Evolutionary conservation across 2,888 invertebrate genomes (phyloP), one percentile per base, ranked within the genome.

Genomic region (Hipparchia semele): DNA sequence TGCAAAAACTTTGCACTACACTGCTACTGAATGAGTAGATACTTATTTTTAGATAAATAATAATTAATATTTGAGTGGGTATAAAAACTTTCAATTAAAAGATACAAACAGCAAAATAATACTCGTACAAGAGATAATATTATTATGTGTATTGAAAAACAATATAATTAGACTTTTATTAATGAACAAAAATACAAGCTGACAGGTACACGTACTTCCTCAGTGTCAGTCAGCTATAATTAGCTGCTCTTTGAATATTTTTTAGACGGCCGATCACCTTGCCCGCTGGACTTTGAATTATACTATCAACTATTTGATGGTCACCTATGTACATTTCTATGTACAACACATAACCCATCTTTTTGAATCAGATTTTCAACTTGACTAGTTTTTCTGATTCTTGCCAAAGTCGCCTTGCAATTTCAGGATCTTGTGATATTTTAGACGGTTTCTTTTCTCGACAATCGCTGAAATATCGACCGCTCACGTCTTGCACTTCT

Each of bases 401-500:
- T 64, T 86, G 77, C 96, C 96, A 97, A 53, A 97, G 84, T 88
- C 94, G 95, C 77, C 91, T 93, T 0, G 95, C 95, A 69, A 94
- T 81, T 12, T 90, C 87, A 39, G 89, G 86, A 80, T 96, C 94
- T 77, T 89, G 86, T 0, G 95, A 95, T 71, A 91, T 81, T 58
- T 91, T 90, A 0, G 95, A 91, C n/a, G 95, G 90, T 66, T 91
- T 89, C 46, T 82, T 86, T 79, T 94, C 90, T 72, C 90, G 86
- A 79, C 95, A 95, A 79, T 96, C 94, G 77, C 95, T 95, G 80
- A 96, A 96, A 85, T 96, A 96, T 85, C 94, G 94, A 60, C 97
- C 97, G 69, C 94, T 94, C 6, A 95, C 90, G 72, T 94, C 89
- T 58, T 93, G 87, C 33, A 97, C 86, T 59, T 94, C 94, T n/a